phyloP scores from a whole-genome alignment of 2,113 vertebrate genomes.

The Anhinga rufa region DNA sequence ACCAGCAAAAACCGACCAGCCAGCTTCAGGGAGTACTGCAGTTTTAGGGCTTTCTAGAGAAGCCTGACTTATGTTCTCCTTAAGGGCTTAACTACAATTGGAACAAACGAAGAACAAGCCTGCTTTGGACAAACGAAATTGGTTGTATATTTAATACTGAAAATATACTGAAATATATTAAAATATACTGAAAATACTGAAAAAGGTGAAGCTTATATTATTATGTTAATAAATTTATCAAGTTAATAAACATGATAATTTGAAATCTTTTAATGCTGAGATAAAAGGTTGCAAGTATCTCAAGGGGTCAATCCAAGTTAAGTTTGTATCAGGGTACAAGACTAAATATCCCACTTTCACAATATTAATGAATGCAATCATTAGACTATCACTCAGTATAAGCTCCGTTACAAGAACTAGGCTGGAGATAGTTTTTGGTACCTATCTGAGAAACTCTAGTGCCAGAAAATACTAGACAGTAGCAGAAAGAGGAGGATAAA shows the following conservation, averaged over 20 bases:
- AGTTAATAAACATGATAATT: not conserved
- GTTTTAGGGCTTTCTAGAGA: not conserved
- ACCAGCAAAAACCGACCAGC: not conserved
- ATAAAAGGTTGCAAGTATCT: not conserved
- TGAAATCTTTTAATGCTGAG: not conserved
- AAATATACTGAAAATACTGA: too few relatives aligned
- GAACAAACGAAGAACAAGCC: not conserved
- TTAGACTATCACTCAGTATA: not conserved
- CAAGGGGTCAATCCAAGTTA: not conserved
- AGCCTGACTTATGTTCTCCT: not conserved
- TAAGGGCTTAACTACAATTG: not conserved
- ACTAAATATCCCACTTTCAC: not conserved
- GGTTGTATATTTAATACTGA: not conserved
- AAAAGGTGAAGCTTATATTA: not conserved
- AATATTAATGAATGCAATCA: not conserved
- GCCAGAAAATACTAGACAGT: not conserved
- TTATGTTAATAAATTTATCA: not conserved
- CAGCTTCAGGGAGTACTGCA: not conserved
- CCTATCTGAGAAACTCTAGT: not conserved
- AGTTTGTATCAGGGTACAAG: not conserved
- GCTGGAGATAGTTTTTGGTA: not conserved
- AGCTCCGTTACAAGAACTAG: not conserved
- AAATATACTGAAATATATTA: not conserved
- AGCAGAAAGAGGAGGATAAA: not conserved
- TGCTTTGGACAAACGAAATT: not conserved